These are phyloP conservation scores for Pseudanteris insignis DNA, from an alignment of 2,888 invertebrate genomes.

Conservation along the genomic window DNA sequence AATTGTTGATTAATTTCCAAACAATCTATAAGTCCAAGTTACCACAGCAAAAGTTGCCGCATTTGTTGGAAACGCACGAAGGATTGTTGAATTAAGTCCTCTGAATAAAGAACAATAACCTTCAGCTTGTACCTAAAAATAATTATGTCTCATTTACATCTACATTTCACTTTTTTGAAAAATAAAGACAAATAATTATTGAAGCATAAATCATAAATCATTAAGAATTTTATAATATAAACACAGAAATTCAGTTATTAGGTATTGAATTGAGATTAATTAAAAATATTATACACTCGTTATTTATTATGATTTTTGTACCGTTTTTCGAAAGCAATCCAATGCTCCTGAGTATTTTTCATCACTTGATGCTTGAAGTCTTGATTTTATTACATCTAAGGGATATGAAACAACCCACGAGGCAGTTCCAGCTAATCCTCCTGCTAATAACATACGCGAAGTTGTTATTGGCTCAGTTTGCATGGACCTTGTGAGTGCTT, in stretches of 20 bases:
- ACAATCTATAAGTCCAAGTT: slow-evolving; percentile 76
- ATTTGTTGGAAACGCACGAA: slow-evolving; percentile 92
- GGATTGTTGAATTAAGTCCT: slow-evolving; percentile 80
- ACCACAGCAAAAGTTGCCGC: slow-evolving; percentile 92
- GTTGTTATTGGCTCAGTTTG: slow-evolving; percentile 69
- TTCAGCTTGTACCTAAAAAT: slow-evolving; percentile 69
- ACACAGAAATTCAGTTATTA: no score
- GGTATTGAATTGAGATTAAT: no score
- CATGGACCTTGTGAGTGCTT: slow-evolving; percentile 73
- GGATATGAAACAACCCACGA: slow-evolving; percentile 92
- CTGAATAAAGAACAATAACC: slow-evolving; percentile 78
- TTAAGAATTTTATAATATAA: no score
- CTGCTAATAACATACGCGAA: slow-evolving; percentile 78
- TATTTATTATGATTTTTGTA: no score
- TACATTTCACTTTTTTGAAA: no score
- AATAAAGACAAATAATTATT: no score
- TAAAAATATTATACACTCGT: no score
- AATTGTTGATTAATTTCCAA: slow-evolving; percentile 48
- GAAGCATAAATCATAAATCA: no score
- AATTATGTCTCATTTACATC: no score
- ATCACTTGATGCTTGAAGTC: slow-evolving; percentile 79
- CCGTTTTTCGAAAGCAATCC: slow-evolving; percentile 80
- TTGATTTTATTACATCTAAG: slow-evolving; percentile 88
- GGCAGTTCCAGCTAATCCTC: slow-evolving; percentile 84
- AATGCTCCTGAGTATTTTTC: slow-evolving; percentile 74